Conservation (phyloP, 2,797 vertebrate species). For the Sebastes alutus region DNA sequence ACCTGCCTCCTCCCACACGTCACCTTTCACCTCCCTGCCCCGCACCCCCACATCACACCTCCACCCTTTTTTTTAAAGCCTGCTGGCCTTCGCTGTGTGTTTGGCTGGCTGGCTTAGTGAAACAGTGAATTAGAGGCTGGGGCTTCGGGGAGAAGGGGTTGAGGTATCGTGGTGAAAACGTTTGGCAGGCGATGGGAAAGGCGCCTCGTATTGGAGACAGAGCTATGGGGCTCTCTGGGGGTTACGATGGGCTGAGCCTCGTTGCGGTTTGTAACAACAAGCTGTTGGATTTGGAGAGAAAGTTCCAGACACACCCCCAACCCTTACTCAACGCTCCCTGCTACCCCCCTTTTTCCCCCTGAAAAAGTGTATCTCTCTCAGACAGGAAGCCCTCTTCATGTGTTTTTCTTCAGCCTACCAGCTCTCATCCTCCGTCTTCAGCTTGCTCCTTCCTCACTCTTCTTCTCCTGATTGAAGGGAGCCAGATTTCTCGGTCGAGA, state of each 20-base stretch:
- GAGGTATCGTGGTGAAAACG: constrained; percentile 35
- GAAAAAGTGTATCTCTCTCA: constrained; percentile 50
- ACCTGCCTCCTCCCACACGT: constrained; percentile 63
- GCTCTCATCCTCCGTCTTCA: constrained; percentile 15
- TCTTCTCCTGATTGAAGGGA: constrained; percentile 30
- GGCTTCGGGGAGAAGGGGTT: constrained; percentile 27
- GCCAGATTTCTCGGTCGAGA: constrained; percentile 34
- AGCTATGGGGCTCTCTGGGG: constrained; percentile 49
- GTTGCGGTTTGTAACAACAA: constrained; percentile 74
- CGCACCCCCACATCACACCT: constrained; percentile 46
- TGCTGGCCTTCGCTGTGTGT: not conserved
- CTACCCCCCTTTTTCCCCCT: constrained; percentile 21
- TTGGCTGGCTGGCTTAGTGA: constrained; percentile 17
- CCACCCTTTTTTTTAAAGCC: constrained; percentile 7
- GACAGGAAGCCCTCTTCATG: constrained; percentile 51
- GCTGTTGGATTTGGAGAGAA: constrained; percentile 73
- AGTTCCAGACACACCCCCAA: constrained; percentile 68
- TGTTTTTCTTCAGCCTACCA: constrained; percentile 34
- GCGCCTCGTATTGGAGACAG: constrained; percentile 45
- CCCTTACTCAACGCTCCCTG: constrained; percentile 22
- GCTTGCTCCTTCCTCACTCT: not conserved
- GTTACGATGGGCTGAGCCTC: constrained; percentile 49
- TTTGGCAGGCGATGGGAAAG: constrained; percentile 54
- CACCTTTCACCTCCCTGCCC: constrained; percentile 57
- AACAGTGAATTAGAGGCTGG: constrained; percentile 35